Evolutionary conservation across 2,888 invertebrate genomes (phyloP).

Genomic region (Oithona nana): DNA sequence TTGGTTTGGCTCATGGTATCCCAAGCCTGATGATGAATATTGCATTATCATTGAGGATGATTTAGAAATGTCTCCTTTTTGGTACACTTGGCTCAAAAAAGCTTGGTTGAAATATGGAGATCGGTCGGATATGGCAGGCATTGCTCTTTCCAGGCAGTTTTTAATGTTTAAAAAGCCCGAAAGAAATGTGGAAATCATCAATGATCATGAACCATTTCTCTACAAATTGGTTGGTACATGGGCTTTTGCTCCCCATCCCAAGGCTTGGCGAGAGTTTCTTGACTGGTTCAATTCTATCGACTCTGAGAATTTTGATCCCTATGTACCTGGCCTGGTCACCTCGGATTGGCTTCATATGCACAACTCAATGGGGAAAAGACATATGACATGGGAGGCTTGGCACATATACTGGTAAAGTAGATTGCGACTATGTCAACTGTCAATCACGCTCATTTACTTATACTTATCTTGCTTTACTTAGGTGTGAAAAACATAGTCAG

Average conservation of each 20-base stretch:
- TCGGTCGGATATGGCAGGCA: constrained; percentile 16
- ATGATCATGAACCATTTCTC: constrained; percentile 11
- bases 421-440: no score
- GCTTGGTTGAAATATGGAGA: constrained; percentile 12
- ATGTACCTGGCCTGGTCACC: constrained; percentile 13
- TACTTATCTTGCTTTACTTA: no score
- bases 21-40: constrained; percentile 15
- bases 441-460: no score
- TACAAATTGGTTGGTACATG: constrained; percentile 17
- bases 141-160: constrained; percentile 9
- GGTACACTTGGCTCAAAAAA: constrained; percentile 15
- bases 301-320: constrained; percentile 16
- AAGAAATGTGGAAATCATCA: constrained; percentile 4
- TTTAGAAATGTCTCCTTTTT: constrained; percentile 13
- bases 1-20: constrained; percentile 17
- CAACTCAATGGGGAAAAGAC: constrained; percentile 11
- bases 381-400: constrained; percentile 17
- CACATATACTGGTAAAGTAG: constrained; percentile 13
- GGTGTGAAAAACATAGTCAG: constrained; percentile 5
- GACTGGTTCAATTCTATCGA: constrained; percentile 16
- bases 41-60: constrained; percentile 15
- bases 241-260: constrained; percentile 16
- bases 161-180: constrained; percentile 14
- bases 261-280: constrained; percentile 12
- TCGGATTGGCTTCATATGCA: constrained; percentile 17